Conservation (phyloP, 2,113 vertebrate genomes). For the Sinocyclocheilus rhinocerous region DNA sequence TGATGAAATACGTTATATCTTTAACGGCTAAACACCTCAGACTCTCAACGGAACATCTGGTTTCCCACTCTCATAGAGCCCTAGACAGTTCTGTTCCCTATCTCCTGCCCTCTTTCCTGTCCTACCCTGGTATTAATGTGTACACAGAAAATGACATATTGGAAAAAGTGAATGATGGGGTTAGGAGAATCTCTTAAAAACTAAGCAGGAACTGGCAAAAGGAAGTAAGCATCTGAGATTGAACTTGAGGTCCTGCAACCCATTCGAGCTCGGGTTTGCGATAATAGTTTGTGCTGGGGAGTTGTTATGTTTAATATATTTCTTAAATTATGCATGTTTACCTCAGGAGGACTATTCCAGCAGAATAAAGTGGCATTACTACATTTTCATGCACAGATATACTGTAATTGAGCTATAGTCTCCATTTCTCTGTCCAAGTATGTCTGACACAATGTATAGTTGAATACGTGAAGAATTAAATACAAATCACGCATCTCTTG, state of each 20-base stretch:
- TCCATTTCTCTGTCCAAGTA: no score
- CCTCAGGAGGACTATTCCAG: background rate
- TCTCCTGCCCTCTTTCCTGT: constrained; percentile 10
- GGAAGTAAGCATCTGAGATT: constrained; percentile 90
- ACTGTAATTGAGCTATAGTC: no score
- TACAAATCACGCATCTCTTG: no score
- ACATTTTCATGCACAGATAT: no score
- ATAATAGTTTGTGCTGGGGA: constrained; percentile 56
- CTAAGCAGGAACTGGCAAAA: constrained; percentile 83
- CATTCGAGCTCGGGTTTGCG: constrained; percentile 82
- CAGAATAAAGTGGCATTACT: no score
- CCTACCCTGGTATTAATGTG: background rate
- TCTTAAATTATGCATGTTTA: constrained; percentile 4
- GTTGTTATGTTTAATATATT: background rate
- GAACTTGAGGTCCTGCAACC: constrained; percentile 90
- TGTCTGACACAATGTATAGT: no score
- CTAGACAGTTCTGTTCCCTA: no score
- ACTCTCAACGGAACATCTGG: constrained; percentile 75
- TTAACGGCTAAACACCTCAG: constrained; percentile 70
- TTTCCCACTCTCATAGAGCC: constrained; percentile 75
- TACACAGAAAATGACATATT: constrained; percentile 43
- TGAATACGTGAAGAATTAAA: no score
- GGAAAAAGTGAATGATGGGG: constrained; percentile 71
- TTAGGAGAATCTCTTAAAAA: constrained; percentile 70
- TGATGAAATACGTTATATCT: constrained; percentile 74